Evolutionary conservation across 2,113 vertebrate genomes (phyloP), one percentile per base, ranked within the genome.

Genomic region (Anguilla japonica): DNA sequence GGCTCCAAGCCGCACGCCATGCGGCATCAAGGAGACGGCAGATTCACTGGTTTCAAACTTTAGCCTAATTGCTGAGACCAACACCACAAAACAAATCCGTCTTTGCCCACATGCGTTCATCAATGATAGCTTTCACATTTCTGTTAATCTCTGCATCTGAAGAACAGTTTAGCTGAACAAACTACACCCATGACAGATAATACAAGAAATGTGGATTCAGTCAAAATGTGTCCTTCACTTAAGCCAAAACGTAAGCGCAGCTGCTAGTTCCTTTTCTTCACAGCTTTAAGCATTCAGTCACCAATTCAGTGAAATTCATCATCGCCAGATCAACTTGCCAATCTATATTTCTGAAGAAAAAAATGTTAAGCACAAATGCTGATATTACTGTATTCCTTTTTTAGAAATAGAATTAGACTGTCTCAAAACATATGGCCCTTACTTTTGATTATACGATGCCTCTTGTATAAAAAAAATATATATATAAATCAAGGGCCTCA

Each of bases 1-100:
- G 88, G 88, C 90, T 92, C 90, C n/a, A 78, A 87, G 86, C 43
- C n/a, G 18, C 41, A 53, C 39, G 89, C 92, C 92, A 92, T 89
- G 93, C 63, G 15, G 63, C 67, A 46, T 20, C 9, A 34, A 75
- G 9, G 60, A 75, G 41, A 26, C 84, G 16, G 41, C 78, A 29
- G 78, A 78, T 71, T 22, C 41, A 34, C 41, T 63, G 90, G 56
- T 92, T 92, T 92, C 84, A 85, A 20, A 82, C 88, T 89, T 89
- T 88, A 88, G 50, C 29, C 22, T 43, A 86, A 39, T 78, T 79
- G 81, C 84, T 82, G 26, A 13, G 50, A 53, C 50, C 13, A 53
- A 67, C 75, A 79, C 80, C 50, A 29, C 79, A 83, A 60, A 84
- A 85, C 60, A 88, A 41, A 18, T 56, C 40, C 71, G n/a, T 26